Evolutionary conservation across 2,113 vertebrate genomes (phyloP).

Genomic region (Phyllostomus hastatus): DNA sequence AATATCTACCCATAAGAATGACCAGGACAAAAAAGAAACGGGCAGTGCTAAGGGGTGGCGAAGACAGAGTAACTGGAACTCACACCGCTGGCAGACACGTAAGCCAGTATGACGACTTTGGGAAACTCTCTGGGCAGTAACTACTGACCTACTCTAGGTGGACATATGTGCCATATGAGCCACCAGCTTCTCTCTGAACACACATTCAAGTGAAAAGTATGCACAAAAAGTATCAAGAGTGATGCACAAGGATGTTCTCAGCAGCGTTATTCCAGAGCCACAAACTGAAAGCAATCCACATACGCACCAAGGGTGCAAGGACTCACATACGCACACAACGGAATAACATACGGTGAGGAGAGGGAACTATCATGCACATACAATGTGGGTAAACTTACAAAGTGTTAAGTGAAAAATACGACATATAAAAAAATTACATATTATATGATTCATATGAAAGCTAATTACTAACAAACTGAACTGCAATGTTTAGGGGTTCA

Average conservation of each 20-base stretch:
- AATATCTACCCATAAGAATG: not conserved
- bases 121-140: not conserved
- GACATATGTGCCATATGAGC: not conserved
- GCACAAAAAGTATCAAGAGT: not conserved
- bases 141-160: not conserved
- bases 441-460: not conserved
- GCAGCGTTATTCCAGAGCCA: not conserved
- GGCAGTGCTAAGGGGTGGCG: not conserved
- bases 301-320: not conserved
- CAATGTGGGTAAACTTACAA: not conserved
- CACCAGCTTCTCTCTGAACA: not conserved
- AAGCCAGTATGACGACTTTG: not conserved
- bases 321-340: not conserved
- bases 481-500: not conserved
- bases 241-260: not conserved
- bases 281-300: not conserved
- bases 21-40: not conserved
- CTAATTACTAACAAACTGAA: not conserved
- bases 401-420: not conserved
- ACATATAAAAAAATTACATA: not conserved
- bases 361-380: not conserved
- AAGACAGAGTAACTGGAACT: not conserved
- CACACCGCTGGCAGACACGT: not conserved
- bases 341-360: not conserved
- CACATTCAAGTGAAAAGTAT: not conserved